Conservation (phyloP, 1,140 invertebrate genomes). For the Brachionus manjavacas region DNA sequence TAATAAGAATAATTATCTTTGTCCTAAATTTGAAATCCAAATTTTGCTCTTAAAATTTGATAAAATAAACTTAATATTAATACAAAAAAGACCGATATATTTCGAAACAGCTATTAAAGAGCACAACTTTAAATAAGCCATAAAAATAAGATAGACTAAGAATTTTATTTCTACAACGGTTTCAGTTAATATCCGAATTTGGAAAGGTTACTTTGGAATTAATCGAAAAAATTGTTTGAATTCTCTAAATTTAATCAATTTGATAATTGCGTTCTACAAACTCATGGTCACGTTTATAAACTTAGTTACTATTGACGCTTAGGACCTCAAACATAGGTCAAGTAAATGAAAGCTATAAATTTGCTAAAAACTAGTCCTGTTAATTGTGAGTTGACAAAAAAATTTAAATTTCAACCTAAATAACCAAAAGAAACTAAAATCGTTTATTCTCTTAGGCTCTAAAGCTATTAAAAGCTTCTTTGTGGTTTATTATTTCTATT, state of each 20-base stretch:
- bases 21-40: background rate
- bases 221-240: background rate
- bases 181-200: background rate
- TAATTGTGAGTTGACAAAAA: slow-evolving; percentile 3
- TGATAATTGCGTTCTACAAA: background rate
- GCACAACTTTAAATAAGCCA: background rate
- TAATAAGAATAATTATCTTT: background rate
- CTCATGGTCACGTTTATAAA: slow-evolving; percentile 24
- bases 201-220: background rate
- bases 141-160: background rate
- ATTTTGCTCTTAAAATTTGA: background rate
- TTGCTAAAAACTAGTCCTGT: background rate
- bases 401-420: slow-evolving; percentile 39
- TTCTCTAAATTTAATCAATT: background rate
- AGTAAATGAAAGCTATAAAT: slow-evolving; percentile 8
- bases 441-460: background rate
- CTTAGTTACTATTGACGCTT: slow-evolving; percentile 21
- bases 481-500: background rate
- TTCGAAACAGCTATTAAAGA: background rate
- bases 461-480: background rate
- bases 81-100: background rate
- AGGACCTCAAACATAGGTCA: slow-evolving; percentile 10
- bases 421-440: background rate
- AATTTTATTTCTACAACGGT: background rate
- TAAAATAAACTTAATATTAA: background rate